Base-by-base conservation (phyloP, 1,140 invertebrate genomes). In the Diachasma alloeum region DNA sequence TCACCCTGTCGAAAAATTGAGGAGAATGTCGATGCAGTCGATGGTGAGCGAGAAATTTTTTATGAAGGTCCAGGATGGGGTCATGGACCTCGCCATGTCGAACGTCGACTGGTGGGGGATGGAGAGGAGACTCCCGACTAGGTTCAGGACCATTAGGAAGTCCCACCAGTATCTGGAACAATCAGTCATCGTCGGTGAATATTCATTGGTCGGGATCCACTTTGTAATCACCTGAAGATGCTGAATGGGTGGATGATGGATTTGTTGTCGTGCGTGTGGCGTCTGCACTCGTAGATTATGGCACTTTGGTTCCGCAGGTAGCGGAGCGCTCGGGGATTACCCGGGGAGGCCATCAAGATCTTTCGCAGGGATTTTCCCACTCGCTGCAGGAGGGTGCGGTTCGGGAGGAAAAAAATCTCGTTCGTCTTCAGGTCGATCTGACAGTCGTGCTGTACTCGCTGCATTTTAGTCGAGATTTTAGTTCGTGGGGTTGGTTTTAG, bases 211-310 rank as follows among this genome's bases (percentile, higher is more conserved):
- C 11, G 19, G 15, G 10, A 37, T 53, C 70, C 26, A 42, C 8
- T 19, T 53, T 53, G 4, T 4, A 53, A 17, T 11, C 39, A 90
- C 88, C 88, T 86, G 72, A 90, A 88, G 15, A 85, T 72, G 80
- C 88, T 89, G 67, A 88, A 90, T 0, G 88, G 88, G 72, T 90
- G 88, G 78, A 89, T 86, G 1, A 86, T 79, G 15, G 78, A 36
- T 5, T 19, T 76, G 46, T 84, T 76, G 72, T 84, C 79, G 59
- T 71, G 77, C 22, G 85, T 72, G 26, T 90, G 87, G 4, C 81
- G 81, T 71, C 79, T 79, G 72, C 83, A 88, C 74, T 90, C 87
- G 17, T 80, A 74, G 36, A 83, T 72, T 31, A 88, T 82, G 5
- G 85, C 83, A 17, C 83, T 83, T 0, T 73, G 81, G 80, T 87